Evolutionary conservation across 2,797 vertebrate genomes (phyloP).

Genomic region (Sylvia borin): DNA sequence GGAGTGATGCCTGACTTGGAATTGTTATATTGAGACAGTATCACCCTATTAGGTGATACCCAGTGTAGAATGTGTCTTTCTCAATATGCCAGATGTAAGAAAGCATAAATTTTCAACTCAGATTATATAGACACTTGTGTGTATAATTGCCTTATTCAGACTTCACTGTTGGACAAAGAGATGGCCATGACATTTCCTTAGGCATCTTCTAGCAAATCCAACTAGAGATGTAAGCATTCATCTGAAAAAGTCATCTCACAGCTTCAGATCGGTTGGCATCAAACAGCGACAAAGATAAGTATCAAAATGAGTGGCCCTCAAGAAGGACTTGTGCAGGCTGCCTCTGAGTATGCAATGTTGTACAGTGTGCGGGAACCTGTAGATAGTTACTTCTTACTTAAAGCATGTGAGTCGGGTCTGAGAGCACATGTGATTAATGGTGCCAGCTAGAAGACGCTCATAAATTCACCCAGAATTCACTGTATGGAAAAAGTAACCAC

Average conservation of each 20-base stretch:
- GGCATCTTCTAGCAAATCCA: background rate
- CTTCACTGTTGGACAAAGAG: background rate
- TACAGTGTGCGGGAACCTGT: accelerated
- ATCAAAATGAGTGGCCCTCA: background rate
- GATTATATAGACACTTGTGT: background rate
- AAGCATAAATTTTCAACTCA: background rate
- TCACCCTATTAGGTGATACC: background rate
- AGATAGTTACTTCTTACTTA: background rate
- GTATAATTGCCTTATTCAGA: background rate
- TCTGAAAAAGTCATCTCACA: background rate
- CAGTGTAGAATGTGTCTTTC: background rate
- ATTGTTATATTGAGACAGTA: background rate
- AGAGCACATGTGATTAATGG: accelerated
- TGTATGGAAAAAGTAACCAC: background rate
- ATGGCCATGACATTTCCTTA: background rate
- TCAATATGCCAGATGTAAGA: background rate
- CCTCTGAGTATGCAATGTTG: accelerated
- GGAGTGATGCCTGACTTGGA: background rate
- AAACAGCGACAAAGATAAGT: background rate
- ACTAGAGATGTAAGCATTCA: background rate
- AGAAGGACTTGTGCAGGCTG: background rate
- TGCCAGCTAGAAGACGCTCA: background rate
- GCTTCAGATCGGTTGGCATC: background rate
- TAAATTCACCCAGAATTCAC: background rate
- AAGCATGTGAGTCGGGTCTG: accelerated